phyloP scores from a whole-genome alignment of 92 coral and sea anemone species.

The Porites lobata region DNA sequence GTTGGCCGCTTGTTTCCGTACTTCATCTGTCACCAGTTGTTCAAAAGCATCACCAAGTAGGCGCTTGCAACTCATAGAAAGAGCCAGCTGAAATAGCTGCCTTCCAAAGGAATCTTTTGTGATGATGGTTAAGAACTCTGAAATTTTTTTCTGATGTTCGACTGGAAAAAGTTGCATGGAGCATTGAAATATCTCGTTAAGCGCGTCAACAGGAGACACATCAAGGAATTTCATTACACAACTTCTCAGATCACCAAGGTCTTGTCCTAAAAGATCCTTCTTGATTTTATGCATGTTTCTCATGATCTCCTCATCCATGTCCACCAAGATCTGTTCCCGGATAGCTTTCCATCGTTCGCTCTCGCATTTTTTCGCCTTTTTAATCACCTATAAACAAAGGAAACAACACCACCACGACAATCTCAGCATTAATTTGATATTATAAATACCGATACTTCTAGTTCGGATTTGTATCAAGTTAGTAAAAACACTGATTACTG shows the following conservation, averaged over 20 bases:
- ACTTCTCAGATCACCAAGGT: slow-evolving; percentile 78
- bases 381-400: slow-evolving; percentile 60
- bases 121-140: slow-evolving; percentile 50
- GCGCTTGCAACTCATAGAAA: slow-evolving; percentile 69
- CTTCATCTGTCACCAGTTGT: slow-evolving; percentile 1
- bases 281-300: slow-evolving; percentile 72
- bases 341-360: slow-evolving; percentile 76
- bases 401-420: too few species aligned
- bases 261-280: slow-evolving; percentile 79
- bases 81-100: slow-evolving; percentile 77
- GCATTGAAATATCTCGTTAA: slow-evolving; percentile 71
- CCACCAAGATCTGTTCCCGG: slow-evolving; percentile 56
- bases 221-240: slow-evolving; percentile 73
- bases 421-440: too few species aligned
- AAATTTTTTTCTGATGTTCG: slow-evolving; percentile 54
- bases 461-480: too few species aligned
- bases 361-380: slow-evolving; percentile 72
- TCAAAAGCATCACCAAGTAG: slow-evolving; percentile 54
- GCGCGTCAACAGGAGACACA: slow-evolving; percentile 66
- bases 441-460: too few species aligned
- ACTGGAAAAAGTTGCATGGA: slow-evolving; percentile 62
- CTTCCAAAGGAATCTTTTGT: slow-evolving; percentile 58
- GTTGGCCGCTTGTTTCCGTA: neutral
- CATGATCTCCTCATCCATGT: slow-evolving; percentile 79
- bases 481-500: too few species aligned